phyloP scores from a whole-genome alignment of 2,888 invertebrate species.

The Maniola hyperantus region DNA sequence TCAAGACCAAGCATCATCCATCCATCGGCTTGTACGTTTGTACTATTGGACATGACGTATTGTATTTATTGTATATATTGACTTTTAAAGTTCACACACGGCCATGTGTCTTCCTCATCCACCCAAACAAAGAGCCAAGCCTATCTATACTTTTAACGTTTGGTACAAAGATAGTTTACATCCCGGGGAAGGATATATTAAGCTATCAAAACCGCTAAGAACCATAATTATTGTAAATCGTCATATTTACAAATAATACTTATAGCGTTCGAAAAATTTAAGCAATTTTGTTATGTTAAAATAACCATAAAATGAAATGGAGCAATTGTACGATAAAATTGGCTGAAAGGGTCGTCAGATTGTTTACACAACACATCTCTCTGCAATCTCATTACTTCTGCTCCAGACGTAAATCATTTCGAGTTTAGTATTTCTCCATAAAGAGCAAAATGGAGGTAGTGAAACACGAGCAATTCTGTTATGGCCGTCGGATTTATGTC shows the following conservation, averaged over 20 bases:
- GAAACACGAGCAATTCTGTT: constrained; percentile 16
- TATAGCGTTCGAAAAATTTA: neutral
- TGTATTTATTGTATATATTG: too few relatives aligned
- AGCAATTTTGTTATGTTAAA: neutral
- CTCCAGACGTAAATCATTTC: constrained; percentile 36
- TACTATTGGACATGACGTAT: too few relatives aligned
- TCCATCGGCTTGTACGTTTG: too few relatives aligned
- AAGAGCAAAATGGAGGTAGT: constrained; percentile 25
- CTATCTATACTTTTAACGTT: too few relatives aligned
- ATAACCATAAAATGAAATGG: constrained; percentile 13
- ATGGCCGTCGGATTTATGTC: constrained; percentile 20
- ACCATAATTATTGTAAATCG: too few relatives aligned
- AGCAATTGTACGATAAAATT: constrained; percentile 9
- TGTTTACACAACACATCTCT: constrained; percentile 30
- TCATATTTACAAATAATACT: neutral
- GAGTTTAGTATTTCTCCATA: constrained; percentile 33
- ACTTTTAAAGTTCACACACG: too few relatives aligned
- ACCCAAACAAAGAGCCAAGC: too few relatives aligned
- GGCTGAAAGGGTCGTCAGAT: constrained; percentile 22
- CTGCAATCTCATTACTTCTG: constrained; percentile 38
- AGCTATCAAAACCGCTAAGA: too few relatives aligned
- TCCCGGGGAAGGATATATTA: too few relatives aligned
- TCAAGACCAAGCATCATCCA: too few relatives aligned
- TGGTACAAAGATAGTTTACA: too few relatives aligned
- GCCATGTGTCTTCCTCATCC: too few relatives aligned